These are phyloP conservation scores for Microplitis manilae DNA, from an alignment of 2,888 invertebrate genomes.

Conservation along the genomic window DNA sequence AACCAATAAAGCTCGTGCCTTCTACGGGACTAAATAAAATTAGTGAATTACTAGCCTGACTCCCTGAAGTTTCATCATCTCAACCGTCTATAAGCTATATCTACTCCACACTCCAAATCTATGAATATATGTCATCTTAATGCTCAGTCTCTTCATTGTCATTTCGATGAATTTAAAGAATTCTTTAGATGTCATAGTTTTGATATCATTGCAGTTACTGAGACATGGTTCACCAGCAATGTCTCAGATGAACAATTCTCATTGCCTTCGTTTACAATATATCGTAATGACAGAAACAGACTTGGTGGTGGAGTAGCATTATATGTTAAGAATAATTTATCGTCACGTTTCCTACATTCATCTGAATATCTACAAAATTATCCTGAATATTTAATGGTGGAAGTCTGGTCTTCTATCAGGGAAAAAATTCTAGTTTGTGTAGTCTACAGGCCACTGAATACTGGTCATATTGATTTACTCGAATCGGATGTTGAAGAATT, in stretches of 20 bases:
- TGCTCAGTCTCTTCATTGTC: no score
- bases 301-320: neutral
- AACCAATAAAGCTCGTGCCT: no score
- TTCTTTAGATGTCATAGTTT: neutral
- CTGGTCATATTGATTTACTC: neutral
- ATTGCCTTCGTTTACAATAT: neutral
- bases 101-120: no score
- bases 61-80: no score
- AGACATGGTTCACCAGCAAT: conserved; percentile 11
- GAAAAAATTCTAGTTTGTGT: neutral
- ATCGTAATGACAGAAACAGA: conserved; percentile 3
- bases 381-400: neutral
- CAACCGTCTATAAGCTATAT: no score
- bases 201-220: neutral
- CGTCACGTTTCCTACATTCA: neutral
- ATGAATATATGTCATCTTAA: no score
- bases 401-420: neutral
- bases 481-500: neutral
- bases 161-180: neutral
- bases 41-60: no score
- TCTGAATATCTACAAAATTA: neutral
- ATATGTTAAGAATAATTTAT: neutral
- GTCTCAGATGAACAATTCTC: conserved; percentile 14
- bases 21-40: no score
- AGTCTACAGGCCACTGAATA: neutral